Conservation (phyloP, 2,888 invertebrate genomes). For the Cataglyphis albicans region DNA sequence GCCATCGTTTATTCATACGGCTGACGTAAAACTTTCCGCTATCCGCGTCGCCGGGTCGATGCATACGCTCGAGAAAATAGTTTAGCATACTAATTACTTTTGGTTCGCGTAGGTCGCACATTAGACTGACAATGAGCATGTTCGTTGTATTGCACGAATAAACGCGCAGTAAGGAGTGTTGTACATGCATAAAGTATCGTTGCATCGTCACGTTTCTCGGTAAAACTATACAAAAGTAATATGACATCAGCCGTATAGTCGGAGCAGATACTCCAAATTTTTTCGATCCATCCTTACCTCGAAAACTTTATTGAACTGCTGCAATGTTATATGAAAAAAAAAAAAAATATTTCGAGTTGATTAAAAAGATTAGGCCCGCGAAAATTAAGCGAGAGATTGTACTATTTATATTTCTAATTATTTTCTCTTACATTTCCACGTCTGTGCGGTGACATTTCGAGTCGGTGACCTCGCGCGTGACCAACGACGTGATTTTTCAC, state of each 20-base stretch:
- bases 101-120: conserved; percentile 24
- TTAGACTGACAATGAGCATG: conserved; percentile 15
- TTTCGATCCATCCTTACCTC: neutral
- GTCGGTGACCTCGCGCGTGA: conserved; percentile 9
- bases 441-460: neutral
- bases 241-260: neutral
- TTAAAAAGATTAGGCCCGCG: neutral
- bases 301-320: neutral
- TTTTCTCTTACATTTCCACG: neutral
- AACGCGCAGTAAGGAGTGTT: conserved; percentile 14
- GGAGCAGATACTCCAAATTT: neutral
- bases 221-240: neutral
- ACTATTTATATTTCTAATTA: neutral
- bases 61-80: conserved; percentile 42
- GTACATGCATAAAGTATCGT: conserved; percentile 20
- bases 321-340: neutral
- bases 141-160: conserved; percentile 7
- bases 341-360: neutral
- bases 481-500: conserved; percentile 9
- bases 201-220: conserved; percentile 20
- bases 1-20: conserved; percentile 56
- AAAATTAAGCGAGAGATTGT: neutral
- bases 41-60: conserved; percentile 42
- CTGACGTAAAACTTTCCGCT: conserved; percentile 57
- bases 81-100: conserved; percentile 56